Evolutionary conservation across 2,888 invertebrate species (phyloP), one percentile per base, ranked within the genome.

Genomic region (Tenthredo amoena): DNA sequence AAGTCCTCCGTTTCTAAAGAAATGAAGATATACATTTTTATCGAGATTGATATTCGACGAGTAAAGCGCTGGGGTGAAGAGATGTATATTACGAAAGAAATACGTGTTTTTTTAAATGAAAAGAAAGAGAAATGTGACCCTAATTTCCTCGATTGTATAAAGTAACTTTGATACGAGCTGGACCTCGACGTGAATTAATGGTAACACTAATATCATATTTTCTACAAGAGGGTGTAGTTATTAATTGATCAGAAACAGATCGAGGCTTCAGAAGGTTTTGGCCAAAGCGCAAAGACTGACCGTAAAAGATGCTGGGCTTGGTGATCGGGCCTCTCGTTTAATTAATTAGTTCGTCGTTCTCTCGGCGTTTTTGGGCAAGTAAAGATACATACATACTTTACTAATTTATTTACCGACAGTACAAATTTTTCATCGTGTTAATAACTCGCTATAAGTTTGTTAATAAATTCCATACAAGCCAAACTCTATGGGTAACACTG

Each of bases 401-500:
- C 37, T 40, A 55, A 21, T 76, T 77, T 79, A 86, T 88, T 90
- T 87, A 84, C 83, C 87, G 86, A 87, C 88, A 87, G 89, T 89
- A 89, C 89, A 89, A 89, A 90, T 89, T 81, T 85, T 77, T 81
- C 68, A 85, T 81, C 71, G 37, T 43, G n/a, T 81, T 81, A 40
- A 15, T 65, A 34, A 58, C 58, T 84, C 65, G 50, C 47, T 58
- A 65, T 58, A 55, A 50, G 43, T 81, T 86, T 31, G 34, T 72
- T 81, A 21, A 40, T 40, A 37, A 82, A 21, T 47, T 18, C 21
- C 3, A 26, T 58, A 40, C 43, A 43, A 62, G 40, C 58, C 58
- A 81, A 81, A 81, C 37, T 40, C 21, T 77, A 37, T 2, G 37
- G 72, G 40, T 55, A 55, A 55, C 6, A 7, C 6, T 55, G n/a